These are phyloP conservation scores for Alca torda DNA, from an alignment of 2,797 vertebrate genomes.

Conservation along the genomic window DNA sequence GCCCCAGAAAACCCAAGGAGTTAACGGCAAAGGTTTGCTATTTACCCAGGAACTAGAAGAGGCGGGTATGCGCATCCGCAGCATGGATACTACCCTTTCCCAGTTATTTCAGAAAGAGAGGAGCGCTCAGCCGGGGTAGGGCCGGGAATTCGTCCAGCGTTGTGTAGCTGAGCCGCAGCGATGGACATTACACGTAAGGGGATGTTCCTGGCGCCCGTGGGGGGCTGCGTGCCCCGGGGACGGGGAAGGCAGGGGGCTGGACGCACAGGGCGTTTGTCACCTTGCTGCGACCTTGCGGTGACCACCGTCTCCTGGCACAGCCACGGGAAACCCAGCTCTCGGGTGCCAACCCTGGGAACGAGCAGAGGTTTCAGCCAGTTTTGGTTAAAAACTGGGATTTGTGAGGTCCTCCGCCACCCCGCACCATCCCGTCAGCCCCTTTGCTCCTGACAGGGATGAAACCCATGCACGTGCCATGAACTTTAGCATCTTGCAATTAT, in stretches of 20 bases:
- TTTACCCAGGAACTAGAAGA: background rate
- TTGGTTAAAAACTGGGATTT: background rate
- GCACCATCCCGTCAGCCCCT: accelerated
- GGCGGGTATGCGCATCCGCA: background rate
- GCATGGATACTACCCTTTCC: background rate
- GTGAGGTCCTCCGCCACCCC: background rate
- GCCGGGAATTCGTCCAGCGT: background rate
- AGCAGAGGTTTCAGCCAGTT: background rate
- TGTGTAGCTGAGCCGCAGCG: background rate
- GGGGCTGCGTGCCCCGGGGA: background rate
- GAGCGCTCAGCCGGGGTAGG: accelerated
- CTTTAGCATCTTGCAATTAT: background rate
- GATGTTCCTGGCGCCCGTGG: background rate
- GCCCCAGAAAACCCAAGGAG: background rate
- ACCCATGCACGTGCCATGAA: background rate
- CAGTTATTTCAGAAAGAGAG: background rate
- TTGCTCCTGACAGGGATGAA: background rate
- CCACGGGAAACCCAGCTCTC: background rate
- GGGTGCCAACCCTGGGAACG: too few relatives aligned
- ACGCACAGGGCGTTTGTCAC: background rate
- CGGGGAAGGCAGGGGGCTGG: background rate
- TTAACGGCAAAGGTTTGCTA: background rate
- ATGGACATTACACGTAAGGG: background rate
- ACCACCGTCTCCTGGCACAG: background rate
- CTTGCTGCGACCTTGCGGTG: background rate